Evolutionary conservation across 2,113 vertebrate species (phyloP).

Genomic region (Microcebus tavaratra): DNA sequence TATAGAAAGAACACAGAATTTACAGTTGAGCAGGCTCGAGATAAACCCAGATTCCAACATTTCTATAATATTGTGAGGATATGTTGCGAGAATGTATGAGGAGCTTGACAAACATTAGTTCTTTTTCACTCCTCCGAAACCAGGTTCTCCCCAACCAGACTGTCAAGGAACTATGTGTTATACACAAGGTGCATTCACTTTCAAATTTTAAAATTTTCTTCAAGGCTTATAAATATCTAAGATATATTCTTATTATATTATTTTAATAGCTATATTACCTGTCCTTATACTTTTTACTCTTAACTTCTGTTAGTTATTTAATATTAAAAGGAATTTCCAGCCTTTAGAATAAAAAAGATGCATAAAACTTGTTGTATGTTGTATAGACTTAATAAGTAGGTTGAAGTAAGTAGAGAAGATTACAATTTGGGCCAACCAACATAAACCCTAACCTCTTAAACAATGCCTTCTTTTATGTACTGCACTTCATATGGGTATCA

Average conservation of each 20-base stretch:
- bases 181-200: background rate
- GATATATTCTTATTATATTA: background rate
- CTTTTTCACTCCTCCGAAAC: background rate
- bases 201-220: background rate
- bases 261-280: background rate
- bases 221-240: background rate
- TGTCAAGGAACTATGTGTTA: background rate
- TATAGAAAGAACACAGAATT: background rate
- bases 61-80: background rate
- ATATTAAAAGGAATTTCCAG: background rate
- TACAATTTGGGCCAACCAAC: constrained; percentile 64
- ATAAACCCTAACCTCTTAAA: constrained; percentile 58
- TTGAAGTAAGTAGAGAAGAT: constrained; percentile 68
- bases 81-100: background rate
- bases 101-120: background rate
- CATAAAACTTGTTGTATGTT: background rate
- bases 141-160: background rate
- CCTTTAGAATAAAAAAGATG: constrained; percentile 24
- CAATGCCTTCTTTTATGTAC: constrained; percentile 54
- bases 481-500: constrained; percentile 73
- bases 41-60: background rate
- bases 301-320: background rate
- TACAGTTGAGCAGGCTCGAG: background rate
- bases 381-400: constrained; percentile 60
- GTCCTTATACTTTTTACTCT: background rate